Conservation (phyloP, 2,113 vertebrate species). For the Uria aalge region DNA sequence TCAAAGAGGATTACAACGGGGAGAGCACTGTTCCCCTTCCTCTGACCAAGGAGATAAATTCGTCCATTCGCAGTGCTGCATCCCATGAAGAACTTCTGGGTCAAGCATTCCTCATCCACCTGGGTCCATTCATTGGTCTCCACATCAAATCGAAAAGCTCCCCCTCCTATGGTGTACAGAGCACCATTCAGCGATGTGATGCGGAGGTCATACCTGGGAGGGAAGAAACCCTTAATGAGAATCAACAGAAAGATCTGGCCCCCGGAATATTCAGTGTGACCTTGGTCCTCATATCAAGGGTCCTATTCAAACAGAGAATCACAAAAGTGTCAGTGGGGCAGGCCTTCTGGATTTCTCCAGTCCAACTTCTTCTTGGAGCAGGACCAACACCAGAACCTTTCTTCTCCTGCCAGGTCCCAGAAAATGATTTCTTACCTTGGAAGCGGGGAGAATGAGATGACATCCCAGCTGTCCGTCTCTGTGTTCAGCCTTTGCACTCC, state of each 20-base stretch:
- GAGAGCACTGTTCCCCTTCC: constrained; percentile 73
- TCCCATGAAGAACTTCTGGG: constrained; percentile 84
- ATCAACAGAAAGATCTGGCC: not conserved
- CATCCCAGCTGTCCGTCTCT: constrained; percentile 79
- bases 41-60: constrained; percentile 84
- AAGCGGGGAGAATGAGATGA: constrained; percentile 83
- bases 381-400: not conserved
- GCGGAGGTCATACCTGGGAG: constrained; percentile 84
- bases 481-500: constrained; percentile 83
- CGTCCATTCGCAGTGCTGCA: constrained; percentile 79
- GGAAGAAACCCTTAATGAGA: not conserved
- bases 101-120: constrained; percentile 78
- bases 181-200: constrained; percentile 83
- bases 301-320: not conserved
- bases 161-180: constrained; percentile 86
- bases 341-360: not conserved
- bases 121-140: constrained; percentile 84
- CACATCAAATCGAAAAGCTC: constrained; percentile 80
- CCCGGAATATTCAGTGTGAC: not conserved
- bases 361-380: not conserved
- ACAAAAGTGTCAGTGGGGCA: not conserved
- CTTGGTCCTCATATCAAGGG: not conserved
- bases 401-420: not conserved
- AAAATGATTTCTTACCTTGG: constrained; percentile 74
- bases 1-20: constrained; percentile 83